Evolutionary conservation across 1,140 invertebrate genomes (phyloP).

Genomic region (Bactericera cockerelli): DNA sequence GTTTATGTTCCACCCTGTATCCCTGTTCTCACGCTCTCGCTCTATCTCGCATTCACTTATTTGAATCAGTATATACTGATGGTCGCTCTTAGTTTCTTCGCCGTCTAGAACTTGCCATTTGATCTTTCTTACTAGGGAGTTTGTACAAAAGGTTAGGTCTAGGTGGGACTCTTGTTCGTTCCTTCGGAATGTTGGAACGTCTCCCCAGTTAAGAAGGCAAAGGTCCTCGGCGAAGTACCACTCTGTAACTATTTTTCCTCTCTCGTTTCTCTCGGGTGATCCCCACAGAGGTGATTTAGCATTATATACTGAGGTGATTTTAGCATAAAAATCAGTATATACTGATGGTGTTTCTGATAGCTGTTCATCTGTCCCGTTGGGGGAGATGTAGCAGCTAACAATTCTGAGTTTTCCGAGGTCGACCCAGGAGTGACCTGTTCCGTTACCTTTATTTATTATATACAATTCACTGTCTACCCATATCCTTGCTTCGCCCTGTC

Average conservation of each 20-base stretch:
- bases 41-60: too few relatives aligned
- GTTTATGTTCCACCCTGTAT: too few relatives aligned
- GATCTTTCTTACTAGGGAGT: neutral
- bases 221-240: neutral
- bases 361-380: too few relatives aligned
- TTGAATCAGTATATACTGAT: too few relatives aligned
- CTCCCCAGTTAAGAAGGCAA: neutral
- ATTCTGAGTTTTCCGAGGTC: too few relatives aligned
- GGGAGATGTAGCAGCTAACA: too few relatives aligned
- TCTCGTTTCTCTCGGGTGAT: neutral
- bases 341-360: too few relatives aligned
- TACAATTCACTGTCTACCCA: too few relatives aligned
- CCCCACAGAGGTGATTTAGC: constrained; percentile 1
- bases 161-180: neutral
- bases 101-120: neutral
- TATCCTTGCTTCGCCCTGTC: neutral
- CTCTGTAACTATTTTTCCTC: neutral
- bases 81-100: neutral
- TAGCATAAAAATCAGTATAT: too few relatives aligned
- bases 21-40: too few relatives aligned
- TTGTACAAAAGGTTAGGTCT: neutral
- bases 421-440: too few relatives aligned
- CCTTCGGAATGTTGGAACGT: neutral
- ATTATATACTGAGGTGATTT: neutral
- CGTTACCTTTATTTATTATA: too few relatives aligned